Conservation (phyloP, 2,113 vertebrate genomes). For the Thermophis baileyi region DNA sequence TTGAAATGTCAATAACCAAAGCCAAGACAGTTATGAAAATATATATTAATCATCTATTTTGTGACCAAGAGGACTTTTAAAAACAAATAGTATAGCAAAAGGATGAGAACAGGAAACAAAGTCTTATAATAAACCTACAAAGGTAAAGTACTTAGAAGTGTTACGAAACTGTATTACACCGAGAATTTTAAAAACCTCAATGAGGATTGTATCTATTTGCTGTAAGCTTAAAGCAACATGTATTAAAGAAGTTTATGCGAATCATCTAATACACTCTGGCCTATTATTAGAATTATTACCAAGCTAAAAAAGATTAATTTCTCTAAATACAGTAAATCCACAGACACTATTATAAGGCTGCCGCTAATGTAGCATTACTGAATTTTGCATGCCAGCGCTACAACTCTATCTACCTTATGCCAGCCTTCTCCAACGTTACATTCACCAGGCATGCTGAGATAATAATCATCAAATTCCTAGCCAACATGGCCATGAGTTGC, state of each 20-base stretch:
- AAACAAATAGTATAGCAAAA: conserved; percentile 23
- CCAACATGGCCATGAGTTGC: background rate
- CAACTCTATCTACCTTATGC: conserved; percentile 45
- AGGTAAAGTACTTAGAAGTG: conserved; percentile 48
- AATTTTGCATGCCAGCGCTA: conserved; percentile 43
- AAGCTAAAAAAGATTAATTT: conserved; percentile 74
- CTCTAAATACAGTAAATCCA: conserved; percentile 70
- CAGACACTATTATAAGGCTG: conserved; percentile 50
- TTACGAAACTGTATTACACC: conserved; percentile 43
- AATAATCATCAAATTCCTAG: background rate
- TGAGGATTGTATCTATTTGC: conserved; percentile 60
- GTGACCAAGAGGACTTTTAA: background rate
- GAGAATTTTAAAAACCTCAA: conserved; percentile 54
- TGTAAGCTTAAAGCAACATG: conserved; percentile 61
- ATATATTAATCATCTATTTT: background rate
- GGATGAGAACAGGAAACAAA: background rate
- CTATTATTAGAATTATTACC: conserved; percentile 69
- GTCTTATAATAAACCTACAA: conserved; percentile 30
- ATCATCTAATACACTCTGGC: conserved; percentile 65
- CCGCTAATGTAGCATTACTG: conserved; percentile 30
- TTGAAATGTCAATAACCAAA: background rate
- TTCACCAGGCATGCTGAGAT: background rate
- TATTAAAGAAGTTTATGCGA: conserved; percentile 70
- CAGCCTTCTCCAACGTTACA: background rate
- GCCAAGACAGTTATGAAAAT: fast-evolving